These are phyloP conservation scores for Cotesia chilonis DNA, from an alignment of 1,140 invertebrate species.

Conservation along the genomic window DNA sequence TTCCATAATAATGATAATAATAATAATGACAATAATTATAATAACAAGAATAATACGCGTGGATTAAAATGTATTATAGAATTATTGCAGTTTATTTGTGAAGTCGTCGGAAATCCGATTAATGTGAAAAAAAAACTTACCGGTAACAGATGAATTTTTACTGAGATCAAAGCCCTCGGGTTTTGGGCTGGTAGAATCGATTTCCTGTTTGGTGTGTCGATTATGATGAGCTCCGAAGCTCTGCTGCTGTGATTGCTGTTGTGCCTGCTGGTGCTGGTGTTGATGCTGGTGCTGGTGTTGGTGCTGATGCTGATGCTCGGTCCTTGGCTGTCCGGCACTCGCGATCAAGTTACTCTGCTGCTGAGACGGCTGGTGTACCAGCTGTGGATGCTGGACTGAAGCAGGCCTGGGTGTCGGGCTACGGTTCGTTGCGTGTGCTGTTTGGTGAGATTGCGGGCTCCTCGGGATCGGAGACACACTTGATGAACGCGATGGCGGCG, in stretches of 20 bases:
- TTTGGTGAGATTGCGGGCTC: constrained; percentile 60
- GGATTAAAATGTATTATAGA: too few species aligned
- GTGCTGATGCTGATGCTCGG: constrained; percentile 30
- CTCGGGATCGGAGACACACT: constrained; percentile 62
- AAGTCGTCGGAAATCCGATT: not conserved
- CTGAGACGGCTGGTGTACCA: constrained; percentile 50
- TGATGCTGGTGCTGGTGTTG: constrained; percentile 7
- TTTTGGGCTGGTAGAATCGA: constrained; percentile 66
- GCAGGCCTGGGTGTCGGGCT: constrained; percentile 52
- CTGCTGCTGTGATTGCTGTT: constrained; percentile 44
- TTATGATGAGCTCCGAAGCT: constrained; percentile 60
- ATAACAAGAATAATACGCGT: too few species aligned
- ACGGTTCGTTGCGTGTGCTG: constrained; percentile 41
- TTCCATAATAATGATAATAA: too few species aligned
- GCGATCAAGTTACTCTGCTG: constrained; percentile 15
- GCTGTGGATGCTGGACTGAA: constrained; percentile 56
- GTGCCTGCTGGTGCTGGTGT: constrained; percentile 26
- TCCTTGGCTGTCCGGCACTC: constrained; percentile 14
- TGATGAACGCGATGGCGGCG: constrained; percentile 64
- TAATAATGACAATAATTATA: too few species aligned
- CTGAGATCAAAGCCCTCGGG: constrained; percentile 72
- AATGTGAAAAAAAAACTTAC: constrained; percentile 56
- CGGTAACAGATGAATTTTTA: constrained; percentile 66
- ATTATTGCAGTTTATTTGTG: too few species aligned
- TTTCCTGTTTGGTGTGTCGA: constrained; percentile 61